phyloP scores from a whole-genome alignment of 1,140 invertebrate species.

The Paralvinella palmiformis region DNA sequence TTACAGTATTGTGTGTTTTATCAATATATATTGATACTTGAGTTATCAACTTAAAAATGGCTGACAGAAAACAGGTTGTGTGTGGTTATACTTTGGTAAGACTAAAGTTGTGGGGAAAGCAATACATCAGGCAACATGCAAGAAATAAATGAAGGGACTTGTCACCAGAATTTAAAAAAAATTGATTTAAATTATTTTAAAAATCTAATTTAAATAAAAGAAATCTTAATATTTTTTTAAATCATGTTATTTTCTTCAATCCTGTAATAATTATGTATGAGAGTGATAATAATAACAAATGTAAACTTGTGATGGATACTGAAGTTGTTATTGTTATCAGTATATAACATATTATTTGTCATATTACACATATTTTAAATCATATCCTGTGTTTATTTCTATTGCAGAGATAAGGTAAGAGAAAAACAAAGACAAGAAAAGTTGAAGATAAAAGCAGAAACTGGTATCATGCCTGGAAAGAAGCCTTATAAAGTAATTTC shows the following conservation, averaged over 20 bases:
- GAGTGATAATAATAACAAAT: too few species aligned
- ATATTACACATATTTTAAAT: background rate
- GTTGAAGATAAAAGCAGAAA: constrained; percentile 64
- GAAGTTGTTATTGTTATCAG: background rate
- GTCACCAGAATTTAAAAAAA: too few species aligned
- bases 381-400: constrained; percentile 8
- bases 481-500: constrained; percentile 5
- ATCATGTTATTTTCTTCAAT: background rate
- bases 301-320: background rate
- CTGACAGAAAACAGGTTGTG: too few species aligned
- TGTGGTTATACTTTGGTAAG: too few species aligned
- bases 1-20: too few species aligned
- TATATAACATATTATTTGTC: background rate
- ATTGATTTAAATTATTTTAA: too few species aligned
- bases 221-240: background rate
- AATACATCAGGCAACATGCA: too few species aligned
- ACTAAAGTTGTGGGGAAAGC: too few species aligned
- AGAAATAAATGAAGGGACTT: too few species aligned
- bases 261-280: background rate
- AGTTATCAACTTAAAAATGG: too few species aligned
- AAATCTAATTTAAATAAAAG: background rate
- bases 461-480: constrained; percentile 52
- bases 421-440: constrained; percentile 70
- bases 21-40: too few species aligned
- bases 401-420: constrained; percentile 62